Percentiles rank a stretch among this genome's conserved stretches.
phyloP scores from a whole-genome alignment of 2,113 vertebrate genomes.

The Heptranchias perlo region DNA sequence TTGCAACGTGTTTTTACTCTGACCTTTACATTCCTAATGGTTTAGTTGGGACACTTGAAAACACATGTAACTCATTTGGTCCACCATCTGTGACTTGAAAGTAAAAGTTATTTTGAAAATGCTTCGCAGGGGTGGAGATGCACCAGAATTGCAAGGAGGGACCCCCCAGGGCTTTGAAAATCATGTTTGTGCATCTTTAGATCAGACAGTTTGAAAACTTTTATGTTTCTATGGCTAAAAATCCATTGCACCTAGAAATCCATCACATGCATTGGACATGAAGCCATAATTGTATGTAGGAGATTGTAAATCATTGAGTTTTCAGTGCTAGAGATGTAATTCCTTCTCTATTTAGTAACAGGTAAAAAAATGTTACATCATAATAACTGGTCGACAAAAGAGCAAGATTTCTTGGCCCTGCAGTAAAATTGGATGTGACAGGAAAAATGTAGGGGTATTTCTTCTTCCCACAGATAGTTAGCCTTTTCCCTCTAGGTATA shows the following conservation, averaged over 20 bases:
- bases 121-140: neutral
- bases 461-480: neutral
- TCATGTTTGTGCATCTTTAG: neutral
- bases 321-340: neutral
- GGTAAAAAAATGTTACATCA: neutral
- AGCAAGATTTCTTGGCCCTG: neutral
- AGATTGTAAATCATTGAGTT: neutral
- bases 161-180: neutral
- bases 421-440: neutral
- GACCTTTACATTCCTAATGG: neutral
- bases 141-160: neutral
- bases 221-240: neutral
- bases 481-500: neutral
- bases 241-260: neutral
- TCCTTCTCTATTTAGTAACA: neutral
- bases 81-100: constrained; percentile 5
- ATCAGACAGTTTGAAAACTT: constrained; percentile 4
- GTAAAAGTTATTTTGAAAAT: neutral
- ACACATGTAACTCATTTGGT: constrained; percentile 15
- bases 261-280: neutral
- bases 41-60: neutral
- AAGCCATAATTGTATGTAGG: no score
- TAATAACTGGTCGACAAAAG: neutral
- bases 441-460: neutral
- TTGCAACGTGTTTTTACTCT: neutral